Percentiles rank a stretch among this genome's conserved stretches.
phyloP scores from a whole-genome alignment of 37 sponge, comb jelly and placozoan genomes.

The Mnemiopsis leidyi region DNA sequence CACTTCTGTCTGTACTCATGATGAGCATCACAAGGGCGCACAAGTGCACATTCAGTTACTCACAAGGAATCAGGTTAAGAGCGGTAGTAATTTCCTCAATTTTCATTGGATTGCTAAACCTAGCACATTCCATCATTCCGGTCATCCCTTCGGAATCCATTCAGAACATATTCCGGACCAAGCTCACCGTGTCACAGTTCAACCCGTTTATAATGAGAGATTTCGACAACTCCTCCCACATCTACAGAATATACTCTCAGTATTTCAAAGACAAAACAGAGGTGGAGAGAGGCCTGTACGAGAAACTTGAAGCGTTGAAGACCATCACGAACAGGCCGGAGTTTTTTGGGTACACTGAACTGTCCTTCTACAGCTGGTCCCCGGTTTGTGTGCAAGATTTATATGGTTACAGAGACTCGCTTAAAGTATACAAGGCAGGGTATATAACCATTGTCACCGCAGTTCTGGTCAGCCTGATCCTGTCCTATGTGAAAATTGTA shows the following conservation, averaged over 20 bases:
- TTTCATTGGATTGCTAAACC: not conserved
- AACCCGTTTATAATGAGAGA: not conserved
- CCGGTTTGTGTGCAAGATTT: constrained; percentile 23
- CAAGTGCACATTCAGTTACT: not conserved
- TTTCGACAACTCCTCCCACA: not conserved
- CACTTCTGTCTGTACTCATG: not conserved
- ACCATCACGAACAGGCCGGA: constrained; percentile 11
- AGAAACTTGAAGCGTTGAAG: not conserved
- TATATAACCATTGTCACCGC: not conserved
- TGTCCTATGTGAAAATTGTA: not conserved
- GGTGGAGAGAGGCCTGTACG: not conserved
- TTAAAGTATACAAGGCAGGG: not conserved
- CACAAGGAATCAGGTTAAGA: not conserved
- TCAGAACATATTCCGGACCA: not conserved
- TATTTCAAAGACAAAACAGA: not conserved
- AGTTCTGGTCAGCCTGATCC: not conserved
- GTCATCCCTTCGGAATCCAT: not conserved
- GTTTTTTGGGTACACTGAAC: not conserved
- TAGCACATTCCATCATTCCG: not conserved
- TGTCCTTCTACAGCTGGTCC: constrained; percentile 40
- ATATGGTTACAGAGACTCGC: not conserved
- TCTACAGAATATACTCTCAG: not conserved
- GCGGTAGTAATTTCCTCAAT: not conserved
- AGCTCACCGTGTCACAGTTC: not conserved
- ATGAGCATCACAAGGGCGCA: constrained; percentile 18